Evolutionary conservation across 2,797 vertebrate species (phyloP), one percentile per base, ranked within the genome.

Genomic region (Furcifer pardalis): DNA sequence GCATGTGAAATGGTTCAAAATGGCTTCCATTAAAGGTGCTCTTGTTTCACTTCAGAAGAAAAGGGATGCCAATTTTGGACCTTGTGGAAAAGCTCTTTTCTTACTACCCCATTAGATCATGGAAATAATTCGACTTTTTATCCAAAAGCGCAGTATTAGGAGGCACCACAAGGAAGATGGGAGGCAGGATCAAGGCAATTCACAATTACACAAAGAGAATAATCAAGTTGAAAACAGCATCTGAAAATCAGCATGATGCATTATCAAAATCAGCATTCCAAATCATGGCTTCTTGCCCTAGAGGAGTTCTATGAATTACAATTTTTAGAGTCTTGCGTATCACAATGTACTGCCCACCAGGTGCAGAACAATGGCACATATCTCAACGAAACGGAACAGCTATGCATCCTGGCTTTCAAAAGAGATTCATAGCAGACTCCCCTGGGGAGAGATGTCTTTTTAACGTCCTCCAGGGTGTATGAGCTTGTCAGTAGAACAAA

Each of bases 361-460:
- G 35, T 23, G 68, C 17, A 12, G 59, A 73, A 62, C 40, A 46
- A 78, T 49, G 25, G 23, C 1, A 5, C 49, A 46, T 56, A 66
- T 32, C 81, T 32, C 21, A 35, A 30, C 42, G 25, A 46, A 71
- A 44, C 62, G 37, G 2, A 71, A 17, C 0, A 30, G 10, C 79
- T 30, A 79, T 30, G 65, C 6, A 0, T 2, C 4, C 40, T 81
- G 1, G 8, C 5, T 0, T 84, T 74, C 88, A 76, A 84, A 90
- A 56, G 42, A 17, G 79, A 40, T 27, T 56, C 7, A 0, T 4
- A 30, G 27, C 2, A 9, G 4, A 68, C 40, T 84, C 40, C 1
- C 0, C 68, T 0, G 0, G 13, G 85, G 75, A 2, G 0, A 59
- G 73, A 66, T 0, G 0, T 73, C 83, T 23, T 4, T 79, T n/a